Percentiles rank a stretch among this genome's conserved stretches.
Evolutionary conservation across 2,888 invertebrate genomes (phyloP).

Genomic region (Amaurobius ferox): DNA sequence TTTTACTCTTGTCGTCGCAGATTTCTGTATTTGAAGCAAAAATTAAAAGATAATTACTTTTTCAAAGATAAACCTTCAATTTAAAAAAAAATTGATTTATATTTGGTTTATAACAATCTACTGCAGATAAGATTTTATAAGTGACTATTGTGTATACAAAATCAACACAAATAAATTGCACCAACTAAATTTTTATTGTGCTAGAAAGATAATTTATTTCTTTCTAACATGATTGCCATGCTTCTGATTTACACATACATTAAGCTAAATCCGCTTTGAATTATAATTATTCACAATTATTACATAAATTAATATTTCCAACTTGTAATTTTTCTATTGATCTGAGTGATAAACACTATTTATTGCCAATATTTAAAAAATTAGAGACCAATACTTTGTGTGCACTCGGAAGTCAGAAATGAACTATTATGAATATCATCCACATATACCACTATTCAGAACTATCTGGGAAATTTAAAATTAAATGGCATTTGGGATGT

Average conservation of each 20-base stretch:
- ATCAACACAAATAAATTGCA: too few species aligned
- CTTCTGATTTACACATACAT: slow-evolving; percentile 44
- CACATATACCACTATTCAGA: not conserved
- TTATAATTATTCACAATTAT: not conserved
- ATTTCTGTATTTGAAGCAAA: too few species aligned
- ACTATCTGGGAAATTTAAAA: not conserved
- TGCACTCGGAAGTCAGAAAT: not conserved
- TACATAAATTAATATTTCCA: not conserved
- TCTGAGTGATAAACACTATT: not conserved
- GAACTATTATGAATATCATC: not conserved
- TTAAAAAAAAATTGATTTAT: too few species aligned
- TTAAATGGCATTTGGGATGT: not conserved
- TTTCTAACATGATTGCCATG: slow-evolving; percentile 68
- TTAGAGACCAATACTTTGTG: not conserved
- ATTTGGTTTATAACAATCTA: too few species aligned
- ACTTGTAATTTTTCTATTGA: not conserved
- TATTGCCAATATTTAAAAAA: not conserved
- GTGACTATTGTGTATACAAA: too few species aligned
- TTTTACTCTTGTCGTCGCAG: too few species aligned
- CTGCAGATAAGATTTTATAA: too few species aligned
- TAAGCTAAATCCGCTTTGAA: slow-evolving; percentile 13
- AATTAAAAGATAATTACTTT: too few species aligned
- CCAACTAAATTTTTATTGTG: too few species aligned
- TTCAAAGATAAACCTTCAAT: too few species aligned
- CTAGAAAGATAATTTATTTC: slow-evolving; percentile 51